Base-by-base conservation (phyloP, 2,113 vertebrate species). In the Leucosticte australis region DNA sequence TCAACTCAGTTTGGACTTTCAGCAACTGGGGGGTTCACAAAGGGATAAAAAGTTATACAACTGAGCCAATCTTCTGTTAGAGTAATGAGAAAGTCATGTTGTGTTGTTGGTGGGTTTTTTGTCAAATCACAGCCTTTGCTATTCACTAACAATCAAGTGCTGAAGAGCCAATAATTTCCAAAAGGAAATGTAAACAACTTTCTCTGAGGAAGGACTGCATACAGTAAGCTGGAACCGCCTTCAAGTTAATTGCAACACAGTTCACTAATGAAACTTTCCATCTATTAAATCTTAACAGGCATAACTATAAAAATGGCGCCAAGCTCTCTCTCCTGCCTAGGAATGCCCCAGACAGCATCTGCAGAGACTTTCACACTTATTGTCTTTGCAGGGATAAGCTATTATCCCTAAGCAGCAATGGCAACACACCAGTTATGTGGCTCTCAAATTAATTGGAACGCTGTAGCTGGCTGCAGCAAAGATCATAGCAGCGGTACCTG, bases 221-320 rank as follows among this genome's bases (percentile, higher is more conserved):
- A 98, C 97, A 98, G 97, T 97, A 97, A 96, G 97, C 96, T 98
- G 95, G 94, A 98, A 97, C 96, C 96, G 97, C 97, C 98, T 98
- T 98, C 97, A 98, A 98, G 97, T 98, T 98, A 98, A 98, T 98
- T 98, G 97, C 97, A 98, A 97, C 96, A 93, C 91, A 91, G 97
- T 96, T 98, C 97, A 96, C 98, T 98, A 98, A 98, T 98, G 97
- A 98, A 98, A 98, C 97, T 97, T 98, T 98, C 96, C 97, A 41
- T 98, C 98, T 98, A 98, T 98, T 98, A 98, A 98, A 98, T 97
- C 96, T 97, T 98, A 98, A 98, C 97, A 97, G 97, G 97, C 97
- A 97, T 98, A 97, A 98, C 98, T 96, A 98, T 98, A 98, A 98
- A 98, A 98, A 98, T 98, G 98, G 98, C 97, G 98, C 98, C 98